Percentiles rank a stretch among this genome's conserved stretches.
Evolutionary conservation across 2,113 vertebrate species (phyloP).

Genomic region (Barnardius zonarius): DNA sequence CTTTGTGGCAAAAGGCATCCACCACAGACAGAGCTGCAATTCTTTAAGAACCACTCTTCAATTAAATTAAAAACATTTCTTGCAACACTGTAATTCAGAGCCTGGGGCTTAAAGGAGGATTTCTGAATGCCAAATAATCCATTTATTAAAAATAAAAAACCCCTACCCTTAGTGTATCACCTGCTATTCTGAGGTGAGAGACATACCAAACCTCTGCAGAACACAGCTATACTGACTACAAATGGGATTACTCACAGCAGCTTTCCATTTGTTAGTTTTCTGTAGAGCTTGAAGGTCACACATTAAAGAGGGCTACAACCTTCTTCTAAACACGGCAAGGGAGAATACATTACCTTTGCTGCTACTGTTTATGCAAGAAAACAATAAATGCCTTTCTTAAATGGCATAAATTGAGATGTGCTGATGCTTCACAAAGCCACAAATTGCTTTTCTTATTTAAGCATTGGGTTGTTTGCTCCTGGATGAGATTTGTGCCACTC

Average conservation of each 20-base stretch:
- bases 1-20: neutral
- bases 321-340: constrained; percentile 58
- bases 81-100: neutral
- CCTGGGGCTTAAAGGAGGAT: constrained; percentile 29
- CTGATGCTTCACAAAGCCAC: constrained; percentile 63
- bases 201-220: constrained; percentile 18
- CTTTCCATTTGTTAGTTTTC: constrained; percentile 67
- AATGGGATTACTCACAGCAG: constrained; percentile 44
- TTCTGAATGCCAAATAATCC: constrained; percentile 47
- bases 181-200: constrained; percentile 44
- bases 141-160: constrained; percentile 50
- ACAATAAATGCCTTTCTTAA: constrained; percentile 62
- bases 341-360: constrained; percentile 45
- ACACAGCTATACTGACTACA: constrained; percentile 17
- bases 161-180: constrained; percentile 37
- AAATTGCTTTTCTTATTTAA: constrained; percentile 69
- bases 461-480: constrained; percentile 14
- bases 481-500: neutral
- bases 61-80: constrained; percentile 39
- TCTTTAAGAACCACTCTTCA: neutral
- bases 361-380: constrained; percentile 66
- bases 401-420: constrained; percentile 67
- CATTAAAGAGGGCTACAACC: constrained; percentile 46
- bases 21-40: neutral
- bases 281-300: constrained; percentile 69